Conservation (phyloP, 2,888 invertebrate genomes). For the Ptychoptera contaminata region DNA sequence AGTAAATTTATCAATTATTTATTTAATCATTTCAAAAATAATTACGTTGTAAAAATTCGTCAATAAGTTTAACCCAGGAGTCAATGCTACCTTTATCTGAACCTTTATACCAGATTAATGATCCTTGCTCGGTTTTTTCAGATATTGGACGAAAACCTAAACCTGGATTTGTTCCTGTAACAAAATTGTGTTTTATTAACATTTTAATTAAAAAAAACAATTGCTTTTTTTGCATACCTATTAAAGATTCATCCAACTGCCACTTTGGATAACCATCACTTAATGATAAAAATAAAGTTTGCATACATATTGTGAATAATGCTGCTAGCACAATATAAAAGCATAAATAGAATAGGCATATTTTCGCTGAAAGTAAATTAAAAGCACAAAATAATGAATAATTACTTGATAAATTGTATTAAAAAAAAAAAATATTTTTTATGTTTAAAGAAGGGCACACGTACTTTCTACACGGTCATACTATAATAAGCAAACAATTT, state of each 20-base stretch:
- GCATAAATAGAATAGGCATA: constrained; percentile 68
- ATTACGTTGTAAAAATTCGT: constrained; percentile 42
- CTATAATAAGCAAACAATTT: no score
- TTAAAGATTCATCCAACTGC: constrained; percentile 58
- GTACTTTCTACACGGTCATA: no score
- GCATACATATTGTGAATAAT: constrained; percentile 75
- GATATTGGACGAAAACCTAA: constrained; percentile 48
- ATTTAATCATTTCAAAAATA: constrained; percentile 10
- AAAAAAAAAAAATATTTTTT: no score
- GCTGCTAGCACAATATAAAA: constrained; percentile 75
- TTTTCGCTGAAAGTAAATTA: constrained; percentile 69
- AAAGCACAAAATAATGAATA: no score
- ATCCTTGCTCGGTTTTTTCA: constrained; percentile 36
- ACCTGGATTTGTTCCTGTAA: constrained; percentile 37
- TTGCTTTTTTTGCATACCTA: constrained; percentile 33
- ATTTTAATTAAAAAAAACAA: not conserved
- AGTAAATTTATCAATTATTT: constrained; percentile 1
- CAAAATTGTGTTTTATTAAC: not conserved
- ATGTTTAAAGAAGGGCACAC: no score
- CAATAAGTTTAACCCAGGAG: constrained; percentile 38
- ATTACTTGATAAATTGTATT: no score
- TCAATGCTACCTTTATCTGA: constrained; percentile 34
- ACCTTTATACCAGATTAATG: constrained; percentile 42
- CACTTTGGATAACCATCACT: constrained; percentile 56
- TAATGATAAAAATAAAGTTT: constrained; percentile 58